Conservation (phyloP, 2,113 vertebrate genomes). For the Columbina picui region DNA sequence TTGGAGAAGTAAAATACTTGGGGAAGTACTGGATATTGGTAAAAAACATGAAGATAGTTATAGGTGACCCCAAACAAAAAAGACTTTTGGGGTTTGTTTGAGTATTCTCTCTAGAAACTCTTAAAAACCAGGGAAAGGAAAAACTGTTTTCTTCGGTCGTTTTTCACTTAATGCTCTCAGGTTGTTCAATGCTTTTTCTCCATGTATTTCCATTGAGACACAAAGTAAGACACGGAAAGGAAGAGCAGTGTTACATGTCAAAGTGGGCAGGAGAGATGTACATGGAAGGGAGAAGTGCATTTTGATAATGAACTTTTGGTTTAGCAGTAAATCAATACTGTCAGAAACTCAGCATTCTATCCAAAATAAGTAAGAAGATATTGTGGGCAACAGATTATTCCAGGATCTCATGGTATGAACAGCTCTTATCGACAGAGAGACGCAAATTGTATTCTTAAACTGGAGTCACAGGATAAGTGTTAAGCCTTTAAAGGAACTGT, state of each 20-base stretch:
- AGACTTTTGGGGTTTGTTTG: background rate
- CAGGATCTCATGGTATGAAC: background rate
- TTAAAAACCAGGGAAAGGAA: fast-evolving
- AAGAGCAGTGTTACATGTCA: background rate
- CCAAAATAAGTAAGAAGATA: background rate
- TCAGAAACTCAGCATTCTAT: background rate
- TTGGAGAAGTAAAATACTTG: background rate
- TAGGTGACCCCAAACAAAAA: conserved; percentile 3
- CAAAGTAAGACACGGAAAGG: background rate
- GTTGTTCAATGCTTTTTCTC: background rate
- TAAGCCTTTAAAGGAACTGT: conserved; percentile 68
- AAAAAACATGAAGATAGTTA: background rate
- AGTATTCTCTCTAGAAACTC: background rate
- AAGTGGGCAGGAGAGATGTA: background rate
- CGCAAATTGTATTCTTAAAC: conserved; percentile 68
- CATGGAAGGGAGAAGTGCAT: background rate
- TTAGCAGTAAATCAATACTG: background rate
- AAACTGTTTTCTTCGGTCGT: background rate
- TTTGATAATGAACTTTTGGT: background rate
- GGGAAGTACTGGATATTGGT: background rate
- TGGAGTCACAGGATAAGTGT: conserved; percentile 69
- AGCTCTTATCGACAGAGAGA: conserved; percentile 11
- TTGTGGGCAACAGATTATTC: background rate
- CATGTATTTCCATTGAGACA: background rate
- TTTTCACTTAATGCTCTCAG: background rate